Evolutionary conservation across 2,113 vertebrate genomes (phyloP).

Genomic region (Tyrannus savana): DNA sequence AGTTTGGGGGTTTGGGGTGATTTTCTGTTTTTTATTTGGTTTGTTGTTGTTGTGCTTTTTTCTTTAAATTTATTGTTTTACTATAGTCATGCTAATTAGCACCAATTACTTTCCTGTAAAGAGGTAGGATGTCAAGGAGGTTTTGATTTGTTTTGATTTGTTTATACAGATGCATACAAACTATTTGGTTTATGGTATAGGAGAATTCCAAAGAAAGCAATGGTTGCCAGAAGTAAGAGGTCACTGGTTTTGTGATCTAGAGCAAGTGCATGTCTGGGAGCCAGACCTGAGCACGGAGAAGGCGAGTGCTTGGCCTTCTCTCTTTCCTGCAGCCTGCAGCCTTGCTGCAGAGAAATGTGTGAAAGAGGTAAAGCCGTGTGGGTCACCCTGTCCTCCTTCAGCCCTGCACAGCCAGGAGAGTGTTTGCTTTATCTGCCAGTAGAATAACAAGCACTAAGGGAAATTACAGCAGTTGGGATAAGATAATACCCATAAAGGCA

Average conservation of each 20-base stretch:
- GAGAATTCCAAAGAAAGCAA: background rate
- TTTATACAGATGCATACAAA: background rate
- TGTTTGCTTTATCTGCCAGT: background rate
- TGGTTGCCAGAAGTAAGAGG: background rate
- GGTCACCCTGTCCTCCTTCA: background rate
- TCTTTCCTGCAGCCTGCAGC: background rate
- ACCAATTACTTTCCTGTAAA: background rate
- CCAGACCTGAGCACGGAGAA: background rate
- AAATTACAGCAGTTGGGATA: background rate
- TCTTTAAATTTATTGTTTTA: background rate
- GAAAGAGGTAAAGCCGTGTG: background rate
- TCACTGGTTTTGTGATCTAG: background rate
- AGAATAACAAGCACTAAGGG: background rate
- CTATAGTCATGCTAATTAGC: background rate
- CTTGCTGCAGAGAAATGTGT: background rate
- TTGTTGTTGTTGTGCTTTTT: too few species aligned
- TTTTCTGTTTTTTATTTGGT: background rate
- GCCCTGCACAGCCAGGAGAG: background rate
- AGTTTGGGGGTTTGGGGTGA: background rate
- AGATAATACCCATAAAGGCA: constrained; percentile 13
- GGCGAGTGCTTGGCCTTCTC: background rate
- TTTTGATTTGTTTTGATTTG: background rate
- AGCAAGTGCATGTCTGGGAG: background rate
- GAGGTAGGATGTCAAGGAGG: background rate
- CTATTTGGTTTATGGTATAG: background rate